These are phyloP conservation scores for Poeciliopsis turrubarensis DNA, from an alignment of 2,113 vertebrate genomes.

Conservation along the genomic window DNA sequence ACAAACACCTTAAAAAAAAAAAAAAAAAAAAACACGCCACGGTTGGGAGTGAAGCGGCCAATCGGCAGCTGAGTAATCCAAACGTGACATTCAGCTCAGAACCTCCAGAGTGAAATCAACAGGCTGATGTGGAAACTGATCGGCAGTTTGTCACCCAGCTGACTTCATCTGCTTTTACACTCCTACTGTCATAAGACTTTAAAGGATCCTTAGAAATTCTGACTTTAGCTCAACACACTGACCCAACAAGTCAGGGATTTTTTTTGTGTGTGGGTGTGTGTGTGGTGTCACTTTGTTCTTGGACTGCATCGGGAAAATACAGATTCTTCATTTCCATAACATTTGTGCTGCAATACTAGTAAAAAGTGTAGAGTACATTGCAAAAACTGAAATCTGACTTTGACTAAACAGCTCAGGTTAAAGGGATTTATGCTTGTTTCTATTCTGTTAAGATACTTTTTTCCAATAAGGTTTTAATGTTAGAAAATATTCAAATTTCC, in stretches of 20 bases:
- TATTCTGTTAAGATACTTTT: too few relatives aligned
- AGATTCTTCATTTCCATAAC: background rate
- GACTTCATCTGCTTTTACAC: background rate
- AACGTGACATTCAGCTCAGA: slow-evolving; percentile 7
- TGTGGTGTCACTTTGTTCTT: background rate
- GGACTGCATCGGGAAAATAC: background rate
- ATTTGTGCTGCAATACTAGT: background rate
- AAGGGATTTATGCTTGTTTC: too few relatives aligned
- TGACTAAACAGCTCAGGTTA: too few relatives aligned
- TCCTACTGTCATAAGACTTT: background rate
- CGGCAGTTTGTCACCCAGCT: background rate
- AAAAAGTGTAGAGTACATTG: too few relatives aligned
- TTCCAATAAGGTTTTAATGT: too few relatives aligned
- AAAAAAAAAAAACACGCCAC: slow-evolving; percentile 52
- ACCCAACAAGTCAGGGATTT: background rate
- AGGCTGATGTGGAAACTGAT: slow-evolving; percentile 2
- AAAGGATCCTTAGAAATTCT: background rate
- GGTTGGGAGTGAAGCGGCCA: slow-evolving; percentile 41
- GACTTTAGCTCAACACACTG: background rate
- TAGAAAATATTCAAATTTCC: too few relatives aligned
- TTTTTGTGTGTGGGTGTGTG: background rate
- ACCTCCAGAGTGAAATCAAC: background rate
- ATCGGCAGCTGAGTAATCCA: slow-evolving; percentile 31
- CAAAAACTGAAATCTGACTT: too few relatives aligned
- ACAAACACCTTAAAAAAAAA: slow-evolving; percentile 48